Percentiles rank a stretch among this genome's conserved stretches.
Evolutionary conservation across 2,797 vertebrate species (phyloP).

Genomic region (Macrochelys suwanniensis): DNA sequence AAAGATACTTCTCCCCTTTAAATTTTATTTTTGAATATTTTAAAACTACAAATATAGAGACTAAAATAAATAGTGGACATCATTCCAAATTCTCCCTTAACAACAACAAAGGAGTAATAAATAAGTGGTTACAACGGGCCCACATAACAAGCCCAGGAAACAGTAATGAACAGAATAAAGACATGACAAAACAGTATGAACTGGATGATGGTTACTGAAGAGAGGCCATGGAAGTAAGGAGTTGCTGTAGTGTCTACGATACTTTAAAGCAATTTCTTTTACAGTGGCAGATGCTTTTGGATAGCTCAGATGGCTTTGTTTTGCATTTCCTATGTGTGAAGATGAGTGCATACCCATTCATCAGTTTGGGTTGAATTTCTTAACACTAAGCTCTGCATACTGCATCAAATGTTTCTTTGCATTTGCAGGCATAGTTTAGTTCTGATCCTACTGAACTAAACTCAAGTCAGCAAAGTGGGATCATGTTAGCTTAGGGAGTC

Average conservation of each 20-base stretch:
- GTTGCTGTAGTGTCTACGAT: not conserved
- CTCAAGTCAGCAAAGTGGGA: not conserved
- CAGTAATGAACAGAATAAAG: not conserved
- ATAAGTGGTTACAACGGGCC: not conserved
- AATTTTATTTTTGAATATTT: not conserved
- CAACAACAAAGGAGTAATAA: not conserved
- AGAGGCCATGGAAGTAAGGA: not conserved
- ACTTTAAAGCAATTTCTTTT: not conserved
- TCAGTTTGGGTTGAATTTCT: constrained; percentile 8
- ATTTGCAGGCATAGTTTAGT: not conserved
- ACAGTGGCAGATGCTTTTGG: not conserved
- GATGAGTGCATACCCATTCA: not conserved
- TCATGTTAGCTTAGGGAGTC: not conserved
- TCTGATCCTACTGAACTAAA: not conserved
- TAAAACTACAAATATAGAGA: not conserved
- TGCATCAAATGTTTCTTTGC: not conserved
- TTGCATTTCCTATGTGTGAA: not conserved
- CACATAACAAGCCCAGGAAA: not conserved
- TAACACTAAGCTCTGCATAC: not conserved
- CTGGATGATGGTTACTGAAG: not conserved
- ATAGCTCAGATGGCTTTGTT: constrained; percentile 4
- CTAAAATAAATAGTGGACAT: not conserved
- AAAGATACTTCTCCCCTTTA: not conserved
- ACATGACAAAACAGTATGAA: not conserved
- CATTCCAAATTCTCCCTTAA: not conserved